Evolutionary conservation across 2,797 vertebrate species (phyloP).

Genomic region (Syngnathus rostellatus): DNA sequence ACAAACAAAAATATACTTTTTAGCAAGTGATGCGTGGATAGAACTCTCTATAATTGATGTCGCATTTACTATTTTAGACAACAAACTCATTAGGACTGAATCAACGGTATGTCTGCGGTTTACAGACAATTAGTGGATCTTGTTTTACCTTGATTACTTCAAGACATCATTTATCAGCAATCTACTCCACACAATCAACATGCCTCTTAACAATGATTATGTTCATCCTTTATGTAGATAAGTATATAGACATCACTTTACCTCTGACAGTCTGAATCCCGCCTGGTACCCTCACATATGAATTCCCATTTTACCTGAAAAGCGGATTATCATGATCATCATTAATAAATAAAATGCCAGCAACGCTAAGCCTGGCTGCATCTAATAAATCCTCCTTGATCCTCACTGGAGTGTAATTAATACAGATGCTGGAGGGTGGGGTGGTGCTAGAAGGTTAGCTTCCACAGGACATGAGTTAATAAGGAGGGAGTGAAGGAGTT

Average conservation of each 20-base stretch:
- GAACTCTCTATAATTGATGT: not conserved
- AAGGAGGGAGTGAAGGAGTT: not conserved
- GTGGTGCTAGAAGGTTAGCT: conserved; percentile 29
- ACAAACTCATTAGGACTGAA: not conserved
- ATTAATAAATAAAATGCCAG: conserved; percentile 60
- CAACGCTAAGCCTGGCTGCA: conserved; percentile 52
- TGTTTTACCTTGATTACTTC: not conserved
- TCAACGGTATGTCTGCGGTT: not conserved
- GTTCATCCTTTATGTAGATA: not conserved
- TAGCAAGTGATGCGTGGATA: not conserved
- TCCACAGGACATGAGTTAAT: conserved; percentile 6
- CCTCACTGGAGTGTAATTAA: conserved; percentile 59
- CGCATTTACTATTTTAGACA: not conserved
- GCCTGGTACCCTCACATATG: conserved; percentile 27
- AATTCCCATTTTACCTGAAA: conserved; percentile 46
- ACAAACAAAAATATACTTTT: not conserved
- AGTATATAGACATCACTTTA: conserved; percentile 18
- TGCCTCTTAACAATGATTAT: not conserved
- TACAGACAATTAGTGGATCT: not conserved
- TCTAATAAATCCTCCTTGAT: conserved; percentile 64
- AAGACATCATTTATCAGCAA: not conserved
- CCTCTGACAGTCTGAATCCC: conserved; percentile 13
- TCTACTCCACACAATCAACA: not conserved
- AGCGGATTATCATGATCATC: conserved; percentile 62
- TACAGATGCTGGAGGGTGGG: conserved; percentile 42